Conservation (phyloP, 2,113 vertebrate species). For the Mastomys coucha region DNA sequence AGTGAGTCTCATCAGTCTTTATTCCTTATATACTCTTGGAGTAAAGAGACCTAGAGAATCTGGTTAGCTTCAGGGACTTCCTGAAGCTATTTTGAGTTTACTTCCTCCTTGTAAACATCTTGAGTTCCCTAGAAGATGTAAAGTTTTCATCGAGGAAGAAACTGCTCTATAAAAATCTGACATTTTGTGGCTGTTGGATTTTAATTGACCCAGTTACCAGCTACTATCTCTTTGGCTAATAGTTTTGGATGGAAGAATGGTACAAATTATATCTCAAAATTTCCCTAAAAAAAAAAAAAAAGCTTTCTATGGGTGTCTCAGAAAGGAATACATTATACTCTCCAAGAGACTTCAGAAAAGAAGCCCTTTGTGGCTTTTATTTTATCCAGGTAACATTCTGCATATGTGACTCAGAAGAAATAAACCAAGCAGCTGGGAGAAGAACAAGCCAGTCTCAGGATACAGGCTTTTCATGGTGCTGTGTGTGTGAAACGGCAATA, state of each 20-base stretch:
- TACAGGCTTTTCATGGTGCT: neutral
- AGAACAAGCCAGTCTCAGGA: neutral
- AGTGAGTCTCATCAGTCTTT: neutral
- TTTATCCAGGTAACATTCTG: slow-evolving; percentile 25
- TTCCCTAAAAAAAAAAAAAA: too few relatives aligned
- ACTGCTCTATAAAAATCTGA: neutral
- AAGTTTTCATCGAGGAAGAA: neutral
- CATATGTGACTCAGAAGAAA: neutral
- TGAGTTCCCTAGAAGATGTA: neutral
- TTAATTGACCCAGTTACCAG: neutral
- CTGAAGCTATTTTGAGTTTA: neutral
- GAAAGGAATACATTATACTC: neutral
- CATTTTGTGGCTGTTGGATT: slow-evolving; percentile 44
- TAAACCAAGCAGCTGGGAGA: neutral
- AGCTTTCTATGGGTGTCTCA: neutral
- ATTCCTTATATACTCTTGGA: neutral
- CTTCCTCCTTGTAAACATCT: neutral
- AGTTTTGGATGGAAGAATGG: neutral
- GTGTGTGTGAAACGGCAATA: neutral
- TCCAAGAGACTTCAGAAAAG: neutral
- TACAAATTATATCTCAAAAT: slow-evolving; percentile 36
- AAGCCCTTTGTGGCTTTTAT: neutral
- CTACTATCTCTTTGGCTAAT: neutral
- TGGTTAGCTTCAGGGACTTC: neutral
- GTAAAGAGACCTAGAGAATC: neutral